Evolutionary conservation across 2,113 vertebrate species (phyloP), one percentile per base, ranked within the genome.

Genomic region (Zosterops lateralis): DNA sequence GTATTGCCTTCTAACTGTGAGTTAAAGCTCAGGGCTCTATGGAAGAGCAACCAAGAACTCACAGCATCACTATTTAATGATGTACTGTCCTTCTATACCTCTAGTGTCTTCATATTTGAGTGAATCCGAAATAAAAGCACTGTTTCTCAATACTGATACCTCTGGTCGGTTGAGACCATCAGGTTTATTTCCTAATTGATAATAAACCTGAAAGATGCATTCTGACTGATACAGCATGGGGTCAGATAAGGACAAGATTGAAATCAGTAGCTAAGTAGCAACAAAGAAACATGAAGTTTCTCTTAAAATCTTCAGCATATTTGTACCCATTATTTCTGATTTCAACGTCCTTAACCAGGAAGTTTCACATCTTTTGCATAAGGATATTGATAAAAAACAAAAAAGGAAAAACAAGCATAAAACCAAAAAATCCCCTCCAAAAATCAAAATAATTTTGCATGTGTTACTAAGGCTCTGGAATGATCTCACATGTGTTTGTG

Each of bases 311-410:
- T 67, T 84, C 60, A 54, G 10, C 20, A 48, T 70, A 32, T 40
- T 71, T 10, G 8, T 36, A 20, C 51, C 26, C 12, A 25, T 45
- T 66, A 32, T 57, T 80, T 93, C 50, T 57, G 32, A 56, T 7
- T 58, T 75, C 14, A 73, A 38, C 8, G 54, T 88, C 26, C 24
- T 45, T 66, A 71, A 53, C 6, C 48, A 78, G 13, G 3, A 91
- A 54, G 48, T 67, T 56, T 68, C 20, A 50, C 7, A 11, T 18
- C 40, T 94, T 74, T 89, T 89, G 61, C 48, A 26, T 19, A 54
- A 77, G 25, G 36, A 19, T 51, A 29, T 2, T 34, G 3, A 40
- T 62, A 44, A 3, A 3, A 54, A 45, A 44, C 0, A 1, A 32
- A 25, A 6, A 14, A 9, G 3, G 4, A 17, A 38, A 75, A 50